Evolutionary conservation across 2,113 vertebrate genomes (phyloP).

Genomic region (Podilymbus podiceps): DNA sequence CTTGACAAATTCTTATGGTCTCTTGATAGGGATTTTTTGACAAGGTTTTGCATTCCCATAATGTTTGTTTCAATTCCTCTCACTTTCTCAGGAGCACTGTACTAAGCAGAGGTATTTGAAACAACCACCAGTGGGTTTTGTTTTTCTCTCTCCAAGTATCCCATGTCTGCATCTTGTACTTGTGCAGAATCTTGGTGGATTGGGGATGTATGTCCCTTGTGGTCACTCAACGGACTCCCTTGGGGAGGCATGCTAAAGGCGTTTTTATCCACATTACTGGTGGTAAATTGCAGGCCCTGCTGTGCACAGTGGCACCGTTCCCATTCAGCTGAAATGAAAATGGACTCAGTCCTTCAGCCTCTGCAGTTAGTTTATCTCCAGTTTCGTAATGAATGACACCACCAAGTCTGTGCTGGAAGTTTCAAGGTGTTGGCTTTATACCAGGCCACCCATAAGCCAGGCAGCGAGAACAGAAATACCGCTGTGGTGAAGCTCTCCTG

Average conservation of each 20-base stretch:
- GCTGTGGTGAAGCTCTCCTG: neutral
- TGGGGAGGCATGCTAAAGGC: neutral
- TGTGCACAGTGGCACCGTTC: neutral
- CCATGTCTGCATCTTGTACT: neutral
- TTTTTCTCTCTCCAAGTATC: neutral
- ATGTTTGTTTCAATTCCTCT: neutral
- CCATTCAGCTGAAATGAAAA: neutral
- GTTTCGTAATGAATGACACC: neutral
- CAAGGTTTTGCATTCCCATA: neutral
- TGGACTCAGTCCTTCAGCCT: neutral
- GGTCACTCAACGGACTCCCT: neutral
- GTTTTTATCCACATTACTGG: neutral
- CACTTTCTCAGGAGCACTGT: neutral
- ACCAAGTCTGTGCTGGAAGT: neutral
- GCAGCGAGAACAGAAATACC: neutral
- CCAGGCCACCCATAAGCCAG: neutral
- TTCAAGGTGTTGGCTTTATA: neutral
- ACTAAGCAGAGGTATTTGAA: neutral
- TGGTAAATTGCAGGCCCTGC: neutral
- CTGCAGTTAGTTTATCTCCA: neutral
- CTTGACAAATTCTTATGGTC: neutral
- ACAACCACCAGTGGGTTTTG: neutral
- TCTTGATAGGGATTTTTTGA: neutral
- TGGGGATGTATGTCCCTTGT: fast-evolving
- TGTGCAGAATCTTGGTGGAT: neutral